Percentiles rank a stretch among this genome's conserved stretches.
Conservation (phyloP, 2,888 invertebrate species). For the Caradrina kadenii region DNA sequence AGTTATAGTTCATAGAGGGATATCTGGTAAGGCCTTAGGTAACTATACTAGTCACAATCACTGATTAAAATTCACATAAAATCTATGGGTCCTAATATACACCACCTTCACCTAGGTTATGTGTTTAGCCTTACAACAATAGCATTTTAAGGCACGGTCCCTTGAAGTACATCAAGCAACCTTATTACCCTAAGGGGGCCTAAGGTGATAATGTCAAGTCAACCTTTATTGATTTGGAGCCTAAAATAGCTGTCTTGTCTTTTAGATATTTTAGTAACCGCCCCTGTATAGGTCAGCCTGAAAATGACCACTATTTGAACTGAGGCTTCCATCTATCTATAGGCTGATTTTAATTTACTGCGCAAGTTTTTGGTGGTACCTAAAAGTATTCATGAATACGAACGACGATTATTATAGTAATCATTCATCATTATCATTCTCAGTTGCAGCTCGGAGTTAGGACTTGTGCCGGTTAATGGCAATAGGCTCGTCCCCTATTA, state of each 20-base stretch:
- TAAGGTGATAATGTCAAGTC: constrained; percentile 38
- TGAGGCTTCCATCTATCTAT: not conserved
- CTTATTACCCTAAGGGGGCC: constrained; percentile 22
- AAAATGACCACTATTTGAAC: constrained; percentile 19
- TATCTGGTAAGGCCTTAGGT: too few species aligned
- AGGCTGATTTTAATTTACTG: not conserved
- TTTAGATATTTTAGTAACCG: constrained; percentile 21
- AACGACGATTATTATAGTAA: too few species aligned
- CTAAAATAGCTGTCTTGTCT: constrained; percentile 33
- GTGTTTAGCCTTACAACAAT: constrained; percentile 1
- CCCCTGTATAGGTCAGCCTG: constrained; percentile 23
- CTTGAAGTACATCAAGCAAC: constrained; percentile 37
- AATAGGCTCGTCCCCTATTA: too few species aligned
- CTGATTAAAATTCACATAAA: too few species aligned
- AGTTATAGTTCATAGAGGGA: too few species aligned
- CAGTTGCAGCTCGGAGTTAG: too few species aligned
- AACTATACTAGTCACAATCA: too few species aligned
- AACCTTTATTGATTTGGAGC: constrained; percentile 43
- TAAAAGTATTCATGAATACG: too few species aligned
- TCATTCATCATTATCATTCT: too few species aligned
- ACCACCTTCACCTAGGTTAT: constrained; percentile 2
- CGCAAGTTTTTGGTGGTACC: too few species aligned
- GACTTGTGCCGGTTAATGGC: too few species aligned
- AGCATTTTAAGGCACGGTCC: not conserved
- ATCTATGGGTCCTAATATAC: too few species aligned